Conservation (phyloP, 2,797 vertebrate genomes). For the Antrozous pallidus region DNA sequence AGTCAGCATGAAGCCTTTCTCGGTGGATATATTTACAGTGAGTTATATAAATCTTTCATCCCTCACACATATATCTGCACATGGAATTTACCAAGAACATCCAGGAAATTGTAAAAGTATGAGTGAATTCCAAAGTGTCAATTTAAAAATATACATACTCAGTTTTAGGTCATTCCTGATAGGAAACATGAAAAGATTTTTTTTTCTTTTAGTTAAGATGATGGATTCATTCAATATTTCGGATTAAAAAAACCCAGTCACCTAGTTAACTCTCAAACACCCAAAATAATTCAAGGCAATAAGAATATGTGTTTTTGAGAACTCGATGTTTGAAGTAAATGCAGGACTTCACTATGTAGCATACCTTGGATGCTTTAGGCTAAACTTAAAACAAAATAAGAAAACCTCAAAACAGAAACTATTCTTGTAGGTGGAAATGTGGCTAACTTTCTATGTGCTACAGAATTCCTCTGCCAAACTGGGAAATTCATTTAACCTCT, state of each 20-base stretch:
- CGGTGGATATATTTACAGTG: slow-evolving; percentile 27
- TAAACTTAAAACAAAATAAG: background rate
- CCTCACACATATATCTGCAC: slow-evolving; percentile 66
- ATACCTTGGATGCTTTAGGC: background rate
- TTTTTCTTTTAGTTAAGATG: background rate
- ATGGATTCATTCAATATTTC: slow-evolving; percentile 59
- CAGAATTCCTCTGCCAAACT: background rate
- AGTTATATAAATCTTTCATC: slow-evolving; percentile 76
- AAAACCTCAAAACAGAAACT: background rate
- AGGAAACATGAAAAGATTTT: slow-evolving; percentile 56
- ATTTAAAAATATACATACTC: slow-evolving; percentile 33
- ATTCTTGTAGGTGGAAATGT: background rate
- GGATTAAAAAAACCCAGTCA: background rate
- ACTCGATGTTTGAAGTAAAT: slow-evolving; percentile 6
- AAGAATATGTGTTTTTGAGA: slow-evolving; percentile 30
- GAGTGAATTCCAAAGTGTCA: slow-evolving; percentile 74
- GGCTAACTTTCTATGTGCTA: background rate
- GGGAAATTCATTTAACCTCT: background rate
- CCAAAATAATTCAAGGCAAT: slow-evolving; percentile 22
- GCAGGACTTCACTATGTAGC: background rate
- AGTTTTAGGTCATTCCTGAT: slow-evolving; percentile 50
- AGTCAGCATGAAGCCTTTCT: slow-evolving; percentile 55
- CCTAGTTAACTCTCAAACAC: slow-evolving; percentile 37
- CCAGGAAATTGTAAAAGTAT: slow-evolving; percentile 81
- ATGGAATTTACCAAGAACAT: slow-evolving; percentile 79